Evolutionary conservation across 2,888 invertebrate species (phyloP), one percentile per base, ranked within the genome.

Genomic region (Crepidodera aurea): DNA sequence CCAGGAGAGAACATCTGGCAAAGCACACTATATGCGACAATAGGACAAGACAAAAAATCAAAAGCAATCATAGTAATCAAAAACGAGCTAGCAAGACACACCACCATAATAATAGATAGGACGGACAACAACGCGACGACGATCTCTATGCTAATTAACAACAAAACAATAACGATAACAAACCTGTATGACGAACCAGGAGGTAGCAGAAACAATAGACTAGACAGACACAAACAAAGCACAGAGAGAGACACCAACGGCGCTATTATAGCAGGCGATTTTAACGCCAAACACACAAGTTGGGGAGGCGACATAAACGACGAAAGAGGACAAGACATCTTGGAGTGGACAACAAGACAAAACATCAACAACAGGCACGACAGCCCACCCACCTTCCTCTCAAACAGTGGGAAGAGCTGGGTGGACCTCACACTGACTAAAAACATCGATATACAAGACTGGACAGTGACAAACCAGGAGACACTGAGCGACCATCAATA

Each of bases 401-500:
- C 56, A 3, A 54, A 22, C 2, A 62, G 48, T 16, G 69, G 71
- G 1, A 27, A 27, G 2, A 65, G 69, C 40, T 68, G 60, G 61
- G 40, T 69, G 3, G 69, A 71, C 46, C 13, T 69, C 1, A 64
- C 65, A 1, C 8, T 62, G 15, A 40, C 46, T 0, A 66, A 54
- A 37, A 44, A 54, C 1, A 19, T 55, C 7, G 32, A 10, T 6
- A 34, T 62, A 2, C 15, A 13, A 0, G 37, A 48, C 22, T 67
- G 68, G 68, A n/a, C n/a, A n/a, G n/a, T n/a, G n/a, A n/a, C n/a
- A n/a, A n/a, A n/a, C n/a, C n/a, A n/a, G n/a, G 69, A 71, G 7
- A 58, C 46, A 0, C 34, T 69, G n/a, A 69, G 68, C 29, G 67
- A 67, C 32, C 69, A 71, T 39, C 50, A 46, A 10, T 61, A 58